Base-by-base conservation (phyloP, 2,113 vertebrate genomes). In the Promerops cafer region DNA sequence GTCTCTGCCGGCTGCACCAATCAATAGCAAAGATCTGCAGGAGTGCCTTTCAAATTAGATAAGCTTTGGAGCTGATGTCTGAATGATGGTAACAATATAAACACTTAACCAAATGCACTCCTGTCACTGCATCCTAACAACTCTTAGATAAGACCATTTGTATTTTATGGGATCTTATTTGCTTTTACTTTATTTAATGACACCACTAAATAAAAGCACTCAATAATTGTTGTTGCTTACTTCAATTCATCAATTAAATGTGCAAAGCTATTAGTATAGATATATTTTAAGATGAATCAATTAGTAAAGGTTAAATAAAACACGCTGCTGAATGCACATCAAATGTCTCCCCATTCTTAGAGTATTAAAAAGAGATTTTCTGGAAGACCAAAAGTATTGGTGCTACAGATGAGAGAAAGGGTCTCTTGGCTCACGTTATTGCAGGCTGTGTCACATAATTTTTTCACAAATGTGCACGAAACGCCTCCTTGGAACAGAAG, bases 131-230 rank as follows among this genome's bases (percentile, higher is more conserved):
- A 70, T 93, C 65, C 64, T 88, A 83, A 81, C 44, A 64, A 40
- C 71, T 13, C 52, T 90, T 86, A 47, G 44, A 49, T 82, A 92
- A 93, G 68, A n/a, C 64, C 52, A 53, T 77, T 93, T 93, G 50
- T 91, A 37, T 90, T 96, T 96, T 90, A 93, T 72, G 66, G 37
- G 70, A 74, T 86, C 52, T 78, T 94, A 89, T 63, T 92, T 94
- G 71, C 93, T 81, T 94, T 79, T 6, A 0, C 64, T 93, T 81
- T 93, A 47, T 93, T 93, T 95, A 92, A 93, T 3, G 26, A 68
- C 11, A 6, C 16, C 6, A 5, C 72, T 94, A 81, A 96, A 92
- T 94, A 88, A 92, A 81, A 94, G 13, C 40, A 64, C 39, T 90
- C 92, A 81, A 39, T 93, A 94, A 87, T 87, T 81, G 74, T 40